Conservation (phyloP, 1,140 invertebrate species). For the Drosophila sucinea region DNA sequence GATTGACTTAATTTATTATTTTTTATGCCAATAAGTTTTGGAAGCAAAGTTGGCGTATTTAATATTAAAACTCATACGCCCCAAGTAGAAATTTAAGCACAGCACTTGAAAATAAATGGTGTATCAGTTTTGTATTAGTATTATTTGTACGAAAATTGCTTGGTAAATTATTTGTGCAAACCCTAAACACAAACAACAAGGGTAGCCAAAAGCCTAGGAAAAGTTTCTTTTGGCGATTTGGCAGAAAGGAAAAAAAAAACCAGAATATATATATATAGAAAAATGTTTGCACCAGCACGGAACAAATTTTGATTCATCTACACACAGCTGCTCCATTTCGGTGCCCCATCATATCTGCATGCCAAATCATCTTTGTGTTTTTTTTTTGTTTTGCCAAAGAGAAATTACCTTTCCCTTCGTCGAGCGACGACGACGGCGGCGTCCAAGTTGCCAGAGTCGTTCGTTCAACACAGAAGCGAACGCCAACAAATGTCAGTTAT, state of each 20-base stretch:
- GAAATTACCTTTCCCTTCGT: constrained; percentile 13
- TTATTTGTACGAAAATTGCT: constrained; percentile 9
- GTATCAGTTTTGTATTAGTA: not conserved
- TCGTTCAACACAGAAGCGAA: constrained; percentile 26
- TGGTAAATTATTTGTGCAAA: constrained; percentile 14
- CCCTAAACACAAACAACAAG: constrained; percentile 8
- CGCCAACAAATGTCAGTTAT: constrained; percentile 73
- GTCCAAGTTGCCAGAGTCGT: not conserved
- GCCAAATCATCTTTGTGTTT: constrained; percentile 13
- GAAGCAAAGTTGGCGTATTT: too few species aligned
- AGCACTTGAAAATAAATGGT: too few species aligned
- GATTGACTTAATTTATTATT: too few species aligned
- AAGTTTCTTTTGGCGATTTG: constrained; percentile 4
- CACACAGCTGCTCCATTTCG: constrained; percentile 4
- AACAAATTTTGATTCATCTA: constrained; percentile 17
- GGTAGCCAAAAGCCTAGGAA: not conserved
- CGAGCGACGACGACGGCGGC: not conserved
- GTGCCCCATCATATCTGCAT: constrained; percentile 10
- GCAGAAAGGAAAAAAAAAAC: not conserved
- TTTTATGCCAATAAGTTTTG: too few species aligned
- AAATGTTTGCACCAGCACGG: constrained; percentile 14
- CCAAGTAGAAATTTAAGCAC: too few species aligned
- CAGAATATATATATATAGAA: not conserved
- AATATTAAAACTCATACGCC: too few species aligned
- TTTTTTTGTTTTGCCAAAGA: constrained; percentile 6